Evolutionary conservation across 2,888 invertebrate genomes (phyloP).

Genomic region (Torymus aiolomorphi): DNA sequence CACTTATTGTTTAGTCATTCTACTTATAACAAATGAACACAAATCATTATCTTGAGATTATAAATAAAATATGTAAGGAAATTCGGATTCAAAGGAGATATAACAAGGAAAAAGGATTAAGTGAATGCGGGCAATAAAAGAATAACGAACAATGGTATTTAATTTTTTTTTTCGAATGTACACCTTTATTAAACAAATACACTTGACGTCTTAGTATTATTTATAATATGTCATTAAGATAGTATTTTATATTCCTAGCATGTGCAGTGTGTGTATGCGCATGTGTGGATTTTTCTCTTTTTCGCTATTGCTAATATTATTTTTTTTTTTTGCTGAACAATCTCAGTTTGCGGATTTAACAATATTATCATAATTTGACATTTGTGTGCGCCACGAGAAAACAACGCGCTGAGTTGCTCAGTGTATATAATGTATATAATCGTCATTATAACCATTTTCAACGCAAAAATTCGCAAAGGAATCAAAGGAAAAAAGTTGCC

Average conservation of each 20-base stretch:
- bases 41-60: not conserved
- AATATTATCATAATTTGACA: conserved; percentile 71
- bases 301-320: conserved; percentile 69
- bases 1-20: not conserved
- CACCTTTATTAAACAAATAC: conserved; percentile 77
- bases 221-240: conserved; percentile 73
- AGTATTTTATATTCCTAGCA: conserved; percentile 73
- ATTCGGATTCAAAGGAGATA: too few relatives aligned
- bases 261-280: conserved; percentile 75
- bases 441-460: conserved; percentile 54
- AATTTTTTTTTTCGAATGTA: conserved; percentile 71
- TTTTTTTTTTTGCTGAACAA: conserved; percentile 66
- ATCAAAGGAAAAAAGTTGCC: conserved; percentile 35
- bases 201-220: conserved; percentile 75
- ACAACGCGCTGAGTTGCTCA: conserved; percentile 71
- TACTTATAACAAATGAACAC: not conserved
- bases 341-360: conserved; percentile 67
- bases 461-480: conserved; percentile 5
- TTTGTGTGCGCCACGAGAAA: conserved; percentile 72
- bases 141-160: not conserved
- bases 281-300: conserved; percentile 66
- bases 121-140: not conserved
- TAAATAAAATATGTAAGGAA: not conserved
- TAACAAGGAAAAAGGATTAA: not conserved
- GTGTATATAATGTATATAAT: conserved; percentile 63